Evolutionary conservation across 2,888 invertebrate species (phyloP).

Genomic region (Hylaea fasciaria): DNA sequence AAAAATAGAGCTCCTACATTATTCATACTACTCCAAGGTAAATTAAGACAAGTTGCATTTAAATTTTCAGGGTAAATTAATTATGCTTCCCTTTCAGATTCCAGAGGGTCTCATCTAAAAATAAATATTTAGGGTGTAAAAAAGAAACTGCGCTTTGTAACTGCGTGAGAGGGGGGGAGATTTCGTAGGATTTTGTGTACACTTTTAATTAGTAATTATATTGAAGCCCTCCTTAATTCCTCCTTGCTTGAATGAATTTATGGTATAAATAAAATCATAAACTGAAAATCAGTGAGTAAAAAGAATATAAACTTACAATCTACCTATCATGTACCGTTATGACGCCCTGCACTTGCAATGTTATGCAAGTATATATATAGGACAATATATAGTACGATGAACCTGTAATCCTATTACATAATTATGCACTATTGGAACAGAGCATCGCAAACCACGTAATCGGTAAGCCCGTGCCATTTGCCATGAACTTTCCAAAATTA

Average conservation of each 20-base stretch:
- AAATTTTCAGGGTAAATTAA: conserved; percentile 19
- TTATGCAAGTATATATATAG: no score
- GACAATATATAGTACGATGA: no score
- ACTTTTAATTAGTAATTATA: conserved; percentile 29
- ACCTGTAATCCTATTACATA: no score
- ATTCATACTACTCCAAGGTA: conserved; percentile 14
- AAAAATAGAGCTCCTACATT: conserved; percentile 18
- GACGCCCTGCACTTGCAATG: no score
- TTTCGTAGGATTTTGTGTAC: conserved; percentile 23
- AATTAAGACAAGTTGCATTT: conserved; percentile 12
- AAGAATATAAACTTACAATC: conserved; percentile 11
- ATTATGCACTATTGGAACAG: no score
- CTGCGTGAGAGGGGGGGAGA: conserved; percentile 6
- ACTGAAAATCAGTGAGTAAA: conserved; percentile 24
- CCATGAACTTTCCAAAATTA: no score
- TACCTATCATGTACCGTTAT: neutral
- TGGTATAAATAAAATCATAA: conserved; percentile 14
- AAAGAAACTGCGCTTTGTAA: conserved; percentile 5
- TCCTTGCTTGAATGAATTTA: conserved; percentile 16
- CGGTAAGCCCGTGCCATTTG: no score
- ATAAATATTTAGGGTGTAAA: conserved; percentile 19
- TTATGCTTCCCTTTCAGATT: conserved; percentile 10
- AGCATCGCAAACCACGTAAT: no score
- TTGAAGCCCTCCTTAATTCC: conserved; percentile 11
- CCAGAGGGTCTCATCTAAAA: conserved; percentile 13